Evolutionary conservation across 1,140 invertebrate species (phyloP), one percentile per base, ranked within the genome.

Genomic region (Theocolax elegans): DNA sequence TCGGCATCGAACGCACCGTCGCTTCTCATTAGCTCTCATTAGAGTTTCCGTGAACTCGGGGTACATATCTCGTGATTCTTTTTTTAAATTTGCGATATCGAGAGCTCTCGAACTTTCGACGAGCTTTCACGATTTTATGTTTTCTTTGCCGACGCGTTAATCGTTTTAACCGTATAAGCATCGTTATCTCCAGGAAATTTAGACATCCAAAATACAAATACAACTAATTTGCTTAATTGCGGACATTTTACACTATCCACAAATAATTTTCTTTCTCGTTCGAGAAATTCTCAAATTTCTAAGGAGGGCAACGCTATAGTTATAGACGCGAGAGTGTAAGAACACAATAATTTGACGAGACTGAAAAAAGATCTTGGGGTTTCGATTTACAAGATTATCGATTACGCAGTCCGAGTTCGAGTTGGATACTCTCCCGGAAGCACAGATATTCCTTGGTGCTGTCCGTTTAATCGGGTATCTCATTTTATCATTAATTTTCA

Each of bases 401-500:
- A 68, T 60, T 38, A 44, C 23, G 42, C 17, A 49, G 17, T 25
- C 13, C 3, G 15, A 12, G 17, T 15, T 29, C 3, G 1, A 3
- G 8, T 38, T 19, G 7, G 1, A 46, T 3, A 2, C 15, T 15
- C 42, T 15, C 6, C n/a, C 25, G 29, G 15, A 38, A 15, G 31
- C 42, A 19, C 15, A 1, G 4, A 25, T 48, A 35, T 49, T 35
- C 19, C 6, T 17, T 9, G 38, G 12, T 13, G 17, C 10, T 19
- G 27, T n/a, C 53, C 53, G 21, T 38, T 64, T 69, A 69, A 69
- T 56, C 58, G 59, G 19, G 49, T 56, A 25, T 65, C 51, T 49
- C 59, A 25, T 59, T 71, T 65, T 65, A 71, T 58, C 60, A 71
- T 71, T 71, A 71, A 71, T 71, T 65, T 71, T 38, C 29, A 27